Evolutionary conservation across 64 coral and sea anemone species (phyloP).

Genomic region (Montipora foliosa): DNA sequence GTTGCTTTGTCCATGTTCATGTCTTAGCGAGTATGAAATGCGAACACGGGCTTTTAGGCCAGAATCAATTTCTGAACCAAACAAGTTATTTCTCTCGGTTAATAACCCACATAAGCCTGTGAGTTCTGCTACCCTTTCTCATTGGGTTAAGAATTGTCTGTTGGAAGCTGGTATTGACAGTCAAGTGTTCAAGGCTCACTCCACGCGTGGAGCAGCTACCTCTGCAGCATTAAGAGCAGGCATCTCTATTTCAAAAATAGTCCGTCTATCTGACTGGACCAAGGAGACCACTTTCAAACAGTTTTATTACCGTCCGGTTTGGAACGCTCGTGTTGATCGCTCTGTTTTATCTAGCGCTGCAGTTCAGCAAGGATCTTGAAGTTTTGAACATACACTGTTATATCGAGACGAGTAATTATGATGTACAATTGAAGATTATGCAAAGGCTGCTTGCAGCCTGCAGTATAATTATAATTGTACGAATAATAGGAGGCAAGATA

Average conservation of each 20-base stretch:
- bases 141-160: conserved; percentile 29
- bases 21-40: conserved; percentile 45
- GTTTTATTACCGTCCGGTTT: conserved; percentile 34
- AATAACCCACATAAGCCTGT: conserved; percentile 57
- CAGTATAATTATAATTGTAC: conserved; percentile 34
- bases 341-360: conserved; percentile 1
- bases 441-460: conserved; percentile 52
- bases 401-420: conserved; percentile 61
- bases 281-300: conserved; percentile 31
- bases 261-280: conserved; percentile 38
- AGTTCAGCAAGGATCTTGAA: neutral
- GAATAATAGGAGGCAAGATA: conserved; percentile 54
- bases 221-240: conserved; percentile 25
- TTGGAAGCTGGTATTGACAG: conserved; percentile 9
- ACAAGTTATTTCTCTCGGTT: conserved; percentile 52
- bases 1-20: conserved; percentile 10
- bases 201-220: conserved; percentile 21
- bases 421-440: conserved; percentile 65
- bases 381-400: conserved; percentile 63
- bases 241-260: conserved; percentile 11
- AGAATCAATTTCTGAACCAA: neutral
- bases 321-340: neutral
- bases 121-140: conserved; percentile 11
- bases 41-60: neutral
- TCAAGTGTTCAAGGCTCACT: conserved; percentile 42